Conservation (phyloP, 2,797 vertebrate genomes). For the Adrianichthys oophorus region DNA sequence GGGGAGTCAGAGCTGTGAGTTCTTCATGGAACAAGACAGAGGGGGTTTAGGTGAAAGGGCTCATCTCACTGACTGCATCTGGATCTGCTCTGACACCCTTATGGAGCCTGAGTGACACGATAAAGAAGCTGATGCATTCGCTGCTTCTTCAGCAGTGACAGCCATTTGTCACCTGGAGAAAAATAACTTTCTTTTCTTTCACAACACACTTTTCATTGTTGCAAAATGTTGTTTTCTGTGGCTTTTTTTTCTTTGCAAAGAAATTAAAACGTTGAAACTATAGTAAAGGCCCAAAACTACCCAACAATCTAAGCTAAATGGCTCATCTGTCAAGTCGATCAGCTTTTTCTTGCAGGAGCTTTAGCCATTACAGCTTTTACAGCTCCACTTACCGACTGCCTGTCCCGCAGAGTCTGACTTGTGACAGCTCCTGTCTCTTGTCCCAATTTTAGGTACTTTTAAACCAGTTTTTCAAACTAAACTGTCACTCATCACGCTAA, state of each 20-base stretch:
- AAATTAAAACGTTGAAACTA: too few species aligned
- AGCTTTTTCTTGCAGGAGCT: background rate
- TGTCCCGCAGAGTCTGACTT: background rate
- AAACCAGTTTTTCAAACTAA: too few species aligned
- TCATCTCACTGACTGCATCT: slow-evolving; percentile 67
- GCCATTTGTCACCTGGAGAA: slow-evolving; percentile 42
- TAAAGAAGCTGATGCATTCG: slow-evolving; percentile 66
- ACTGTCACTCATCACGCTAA: too few species aligned
- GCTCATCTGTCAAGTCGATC: background rate
- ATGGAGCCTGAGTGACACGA: slow-evolving; percentile 65
- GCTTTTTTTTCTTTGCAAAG: too few species aligned
- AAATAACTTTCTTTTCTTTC: too few species aligned
- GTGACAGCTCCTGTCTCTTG: background rate
- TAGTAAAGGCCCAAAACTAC: background rate
- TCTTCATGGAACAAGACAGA: slow-evolving; percentile 37
- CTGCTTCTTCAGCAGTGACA: slow-evolving; percentile 28
- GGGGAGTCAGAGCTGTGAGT: slow-evolving; percentile 46
- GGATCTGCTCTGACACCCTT: slow-evolving; percentile 63
- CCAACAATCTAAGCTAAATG: background rate
- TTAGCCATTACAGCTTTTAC: background rate
- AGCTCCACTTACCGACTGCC: background rate
- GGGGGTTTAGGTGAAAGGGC: slow-evolving; percentile 44
- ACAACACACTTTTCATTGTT: too few species aligned
- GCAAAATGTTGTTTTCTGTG: too few species aligned
- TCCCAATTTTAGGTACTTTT: too few species aligned